phyloP scores from a whole-genome alignment of 1,140 invertebrate species.

The Chrysopa pallens region DNA sequence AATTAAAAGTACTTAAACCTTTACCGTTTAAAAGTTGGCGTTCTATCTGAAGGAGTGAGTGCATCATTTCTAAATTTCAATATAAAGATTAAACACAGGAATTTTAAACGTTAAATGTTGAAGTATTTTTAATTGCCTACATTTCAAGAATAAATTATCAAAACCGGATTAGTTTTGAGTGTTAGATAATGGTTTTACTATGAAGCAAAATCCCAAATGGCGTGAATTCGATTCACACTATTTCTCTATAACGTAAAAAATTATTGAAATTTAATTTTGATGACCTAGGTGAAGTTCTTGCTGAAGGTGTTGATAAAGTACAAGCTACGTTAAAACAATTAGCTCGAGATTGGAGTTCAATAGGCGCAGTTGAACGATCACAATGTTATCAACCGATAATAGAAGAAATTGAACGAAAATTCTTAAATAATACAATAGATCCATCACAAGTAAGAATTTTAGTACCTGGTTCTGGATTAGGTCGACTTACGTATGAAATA shows the following conservation, averaged over 20 bases:
- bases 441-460: conserved; percentile 50
- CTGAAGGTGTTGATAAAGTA: conserved; percentile 62
- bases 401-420: conserved; percentile 58
- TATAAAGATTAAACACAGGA: no score
- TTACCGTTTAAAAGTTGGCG: no score
- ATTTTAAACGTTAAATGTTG: no score
- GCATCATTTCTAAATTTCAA: no score
- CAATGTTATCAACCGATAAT: conserved; percentile 86
- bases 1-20: no score
- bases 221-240: background rate
- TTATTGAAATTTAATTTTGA: conserved; percentile 1
- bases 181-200: no score
- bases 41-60: no score
- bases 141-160: no score
- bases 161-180: no score
- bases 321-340: conserved; percentile 89
- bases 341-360: conserved; percentile 84
- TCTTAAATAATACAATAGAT: conserved; percentile 37
- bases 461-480: conserved; percentile 89
- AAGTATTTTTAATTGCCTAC: no score
- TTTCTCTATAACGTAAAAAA: conserved; percentile 1
- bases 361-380: conserved; percentile 63
- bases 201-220: conserved; percentile 1
- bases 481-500: conserved; percentile 84
- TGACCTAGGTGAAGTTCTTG: conserved; percentile 9